Base-by-base conservation (phyloP, 1,140 invertebrate genomes). In the Chironomus striatipennis region DNA sequence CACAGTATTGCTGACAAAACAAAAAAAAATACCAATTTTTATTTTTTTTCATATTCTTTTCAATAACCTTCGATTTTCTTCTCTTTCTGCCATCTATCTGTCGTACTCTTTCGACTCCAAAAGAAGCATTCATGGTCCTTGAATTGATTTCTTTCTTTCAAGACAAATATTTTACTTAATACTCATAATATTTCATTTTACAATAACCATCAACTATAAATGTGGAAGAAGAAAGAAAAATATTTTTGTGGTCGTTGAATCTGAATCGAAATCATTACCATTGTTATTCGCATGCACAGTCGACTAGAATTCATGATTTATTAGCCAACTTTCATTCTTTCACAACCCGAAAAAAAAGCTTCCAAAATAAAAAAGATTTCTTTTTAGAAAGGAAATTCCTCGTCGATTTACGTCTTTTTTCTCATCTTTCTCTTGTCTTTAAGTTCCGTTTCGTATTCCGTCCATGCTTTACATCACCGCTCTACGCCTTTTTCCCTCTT, bases 51-150 rank as follows among this genome's bases (percentile, higher is more conserved):
- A 5, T n/a, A n/a, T n/a, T 57, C 47, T n/a, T 57, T n/a, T 57
- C 47, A n/a, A 57, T n/a, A 57, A 57, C 47, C 47, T 57, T 57
- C 47, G 47, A 57, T 57, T 57, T 57, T 57, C n/a, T 57, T 57
- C 12, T 57, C n/a, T 57, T 57, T 57, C 47, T 57, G 12, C 47
- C 15, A 5, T 57, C 47, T 57, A 12, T 57, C 12, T n/a, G 12
- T 57, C 24, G 24, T 34, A 34, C 24, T 34, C 24, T 12, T n/a
- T 57, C 47, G 47, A 57, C n/a, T 57, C 47, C 47, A 57, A 57
- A 57, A 57, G 47, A 57, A 57, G 47, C n/a, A 57, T n/a, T 57
- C 47, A 15, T 57, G 47, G n/a, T 57, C 47, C 47, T 57, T 57
- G 47, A 57, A 15, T 34, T 34, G 24, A 34, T 34, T 34, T 34